phyloP scores from a whole-genome alignment of 2,888 invertebrate species.

The Andrena fulva region DNA sequence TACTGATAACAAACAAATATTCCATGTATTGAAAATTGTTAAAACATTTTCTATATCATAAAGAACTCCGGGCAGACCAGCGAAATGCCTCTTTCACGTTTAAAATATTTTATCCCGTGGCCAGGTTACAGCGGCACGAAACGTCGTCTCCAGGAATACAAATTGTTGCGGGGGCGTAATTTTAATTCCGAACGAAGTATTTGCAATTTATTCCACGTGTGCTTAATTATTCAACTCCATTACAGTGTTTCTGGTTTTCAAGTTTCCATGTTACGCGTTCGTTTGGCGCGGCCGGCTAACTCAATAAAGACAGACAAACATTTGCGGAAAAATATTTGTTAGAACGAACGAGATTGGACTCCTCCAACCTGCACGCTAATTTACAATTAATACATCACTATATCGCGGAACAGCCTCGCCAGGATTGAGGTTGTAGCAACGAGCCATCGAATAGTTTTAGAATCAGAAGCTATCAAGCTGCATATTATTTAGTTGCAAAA shows the following conservation, averaged over 20 bases:
- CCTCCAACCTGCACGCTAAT: conserved; percentile 5
- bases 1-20: not conserved
- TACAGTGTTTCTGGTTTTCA: conserved; percentile 16
- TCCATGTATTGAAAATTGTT: not conserved
- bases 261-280: conserved; percentile 6
- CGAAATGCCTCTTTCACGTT: not conserved
- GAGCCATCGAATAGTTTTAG: too few species aligned
- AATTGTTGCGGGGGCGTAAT: conserved; percentile 26
- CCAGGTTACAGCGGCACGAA: not conserved
- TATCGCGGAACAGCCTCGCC: not conserved
- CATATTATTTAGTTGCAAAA: too few species aligned
- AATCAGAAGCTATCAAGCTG: too few species aligned
- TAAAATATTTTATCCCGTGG: conserved; percentile 25
- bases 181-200: conserved; percentile 42
- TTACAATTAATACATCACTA: conserved; percentile 5
- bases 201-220: conserved; percentile 29
- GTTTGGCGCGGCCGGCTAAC: not conserved
- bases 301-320: conserved; percentile 37
- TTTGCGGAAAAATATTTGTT: conserved; percentile 41
- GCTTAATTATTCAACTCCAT: conserved; percentile 41
- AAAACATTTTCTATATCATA: not conserved
- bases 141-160: conserved; percentile 10
- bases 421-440: too few species aligned
- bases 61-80: not conserved
- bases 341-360: conserved; percentile 12